Base-by-base conservation (phyloP, 2,888 invertebrate genomes). In the Lasioglossum pauxillum region DNA sequence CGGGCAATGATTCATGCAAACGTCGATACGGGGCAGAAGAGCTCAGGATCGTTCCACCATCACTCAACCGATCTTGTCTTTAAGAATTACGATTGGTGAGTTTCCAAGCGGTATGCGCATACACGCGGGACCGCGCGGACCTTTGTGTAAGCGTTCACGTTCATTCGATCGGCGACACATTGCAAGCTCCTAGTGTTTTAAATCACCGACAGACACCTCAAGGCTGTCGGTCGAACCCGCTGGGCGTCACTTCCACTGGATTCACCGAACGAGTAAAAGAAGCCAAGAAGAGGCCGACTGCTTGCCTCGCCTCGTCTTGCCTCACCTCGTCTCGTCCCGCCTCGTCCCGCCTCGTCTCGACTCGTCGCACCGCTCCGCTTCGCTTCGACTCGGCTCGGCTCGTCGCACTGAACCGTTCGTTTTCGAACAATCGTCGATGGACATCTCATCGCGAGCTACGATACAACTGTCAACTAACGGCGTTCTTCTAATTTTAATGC, bases 161-260 rank as follows among this genome's bases (percentile, higher is more conserved):
- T 53, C 75, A 78, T 35, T 71, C 82, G 83, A 91, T 92, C 93
- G 91, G 92, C 92, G 94, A 94, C 93, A 93, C 92, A 92, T 92
- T 90, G 92, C 93, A 91, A 92, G 92, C 92, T 94, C 91, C 90
- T 82, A 85, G 92, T 92, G 92, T 94, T 93, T 93, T 94, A 92
- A 94, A 94, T 94, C 93, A 93, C 92, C 92, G 93, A 92, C 92
- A 89, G 94, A 93, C 94, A 92, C 93, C 92, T 94, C 94, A 94
- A 94, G 94, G 93, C 93, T 94, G 92, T 83, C 92, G 92, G 92
- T 92, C 88, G 88, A 87, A 81, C 79, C 82, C 84, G 86, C 74
- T 75, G 82, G 83, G 88, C 86, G 89, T 89, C 90, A 88, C 88
- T 88, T 90, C 88, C 82, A 84, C 75, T 84, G 85, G 82, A 84